Evolutionary conservation across 2,888 invertebrate species (phyloP).

Genomic region (Baronia brevicornis): DNA sequence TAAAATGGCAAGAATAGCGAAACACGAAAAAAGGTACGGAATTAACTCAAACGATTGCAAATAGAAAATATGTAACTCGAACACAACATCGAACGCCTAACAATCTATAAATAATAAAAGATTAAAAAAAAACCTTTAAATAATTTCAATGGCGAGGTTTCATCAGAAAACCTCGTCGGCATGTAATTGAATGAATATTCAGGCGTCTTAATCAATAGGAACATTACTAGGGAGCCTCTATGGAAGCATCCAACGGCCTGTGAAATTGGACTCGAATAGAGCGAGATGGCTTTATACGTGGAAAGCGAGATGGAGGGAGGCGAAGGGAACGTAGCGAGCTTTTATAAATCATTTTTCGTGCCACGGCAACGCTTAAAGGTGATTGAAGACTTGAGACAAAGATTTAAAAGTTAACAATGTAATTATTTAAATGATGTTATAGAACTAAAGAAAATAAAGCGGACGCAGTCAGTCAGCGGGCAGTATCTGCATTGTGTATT

Average conservation of each 20-base stretch:
- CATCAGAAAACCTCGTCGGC: conserved; percentile 52
- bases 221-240: conserved; percentile 59
- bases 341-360: conserved; percentile 73
- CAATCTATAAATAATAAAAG: conserved; percentile 6
- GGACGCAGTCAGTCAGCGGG: too few relatives aligned
- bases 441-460: neutral
- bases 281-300: conserved; percentile 31
- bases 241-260: conserved; percentile 63
- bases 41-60: too few relatives aligned
- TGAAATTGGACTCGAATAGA: conserved; percentile 69
- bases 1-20: conserved; percentile 1
- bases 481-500: too few relatives aligned
- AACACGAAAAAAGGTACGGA: too few relatives aligned
- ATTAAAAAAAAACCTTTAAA: conserved; percentile 17
- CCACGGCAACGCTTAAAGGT: conserved; percentile 52
- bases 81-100: neutral
- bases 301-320: conserved; percentile 32
- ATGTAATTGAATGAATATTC: conserved; percentile 74
- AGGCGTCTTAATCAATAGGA: conserved; percentile 71
- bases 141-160: conserved; percentile 31
- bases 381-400: conserved; percentile 28
- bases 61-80: neutral
- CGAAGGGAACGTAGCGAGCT: conserved; percentile 36
- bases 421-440: neutral
- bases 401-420: too few relatives aligned